A percentile compares a stretch with the other conserved stretches of the same genome.
These are phyloP conservation scores for Sarcophaga rosellei DNA, from an alignment of 2,888 invertebrate genomes.

Conservation along the genomic window DNA sequence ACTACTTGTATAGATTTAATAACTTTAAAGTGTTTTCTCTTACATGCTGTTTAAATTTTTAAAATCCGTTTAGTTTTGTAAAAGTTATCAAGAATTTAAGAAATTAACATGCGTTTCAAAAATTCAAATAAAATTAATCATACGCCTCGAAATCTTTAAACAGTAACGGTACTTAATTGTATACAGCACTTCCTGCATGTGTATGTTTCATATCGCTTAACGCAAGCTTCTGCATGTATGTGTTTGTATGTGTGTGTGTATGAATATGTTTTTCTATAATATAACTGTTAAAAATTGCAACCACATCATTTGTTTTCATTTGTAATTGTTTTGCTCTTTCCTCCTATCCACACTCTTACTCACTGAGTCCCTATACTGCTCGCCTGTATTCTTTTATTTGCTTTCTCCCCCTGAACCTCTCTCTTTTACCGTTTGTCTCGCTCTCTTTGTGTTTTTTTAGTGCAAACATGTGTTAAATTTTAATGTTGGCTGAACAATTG, in stretches of 20 bases:
- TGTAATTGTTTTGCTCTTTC: no score
- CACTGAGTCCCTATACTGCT: no score
- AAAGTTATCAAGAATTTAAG: not conserved
- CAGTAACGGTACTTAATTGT: not conserved
- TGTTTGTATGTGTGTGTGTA: no score
- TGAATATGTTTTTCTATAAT: not conserved
- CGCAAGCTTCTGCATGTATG: no score
- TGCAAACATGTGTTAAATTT: not conserved
- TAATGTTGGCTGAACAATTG: conserved; percentile 1
- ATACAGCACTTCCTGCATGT: not conserved
- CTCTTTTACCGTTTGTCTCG: no score
- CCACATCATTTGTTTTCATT: not conserved
- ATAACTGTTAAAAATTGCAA: not conserved
- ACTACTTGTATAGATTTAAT: not conserved
- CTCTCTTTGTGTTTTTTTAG: not conserved
- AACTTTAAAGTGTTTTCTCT: not conserved
- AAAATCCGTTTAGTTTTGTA: not conserved
- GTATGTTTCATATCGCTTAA: no score
- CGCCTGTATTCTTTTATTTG: not conserved
- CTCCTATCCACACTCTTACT: no score
- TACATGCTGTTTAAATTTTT: not conserved
- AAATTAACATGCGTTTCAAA: not conserved
- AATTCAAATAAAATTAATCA: not conserved
- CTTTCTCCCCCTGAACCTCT: not conserved
- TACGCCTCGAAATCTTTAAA: not conserved